Conservation (phyloP, 2,113 vertebrate species). For the Lagenorhynchus albirostris region DNA sequence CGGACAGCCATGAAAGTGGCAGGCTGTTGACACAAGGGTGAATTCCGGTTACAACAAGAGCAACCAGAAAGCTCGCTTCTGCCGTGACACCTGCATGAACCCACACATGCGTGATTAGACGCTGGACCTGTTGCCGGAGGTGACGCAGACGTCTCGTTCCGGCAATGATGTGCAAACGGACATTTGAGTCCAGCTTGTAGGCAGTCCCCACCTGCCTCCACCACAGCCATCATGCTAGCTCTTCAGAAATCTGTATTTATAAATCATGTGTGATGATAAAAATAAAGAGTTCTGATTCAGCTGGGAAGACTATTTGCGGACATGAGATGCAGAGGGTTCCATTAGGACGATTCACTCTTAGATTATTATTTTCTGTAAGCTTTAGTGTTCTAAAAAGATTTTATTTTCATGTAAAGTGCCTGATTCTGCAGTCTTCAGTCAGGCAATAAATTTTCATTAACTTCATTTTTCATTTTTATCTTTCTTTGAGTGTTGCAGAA, state of each 20-base stretch:
- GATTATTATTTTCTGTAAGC: conserved; percentile 69
- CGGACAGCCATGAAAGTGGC: rapidly evolving
- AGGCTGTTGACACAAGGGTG: rapidly evolving
- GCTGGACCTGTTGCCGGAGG: rapidly evolving
- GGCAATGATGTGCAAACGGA: rapidly evolving
- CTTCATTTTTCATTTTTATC: conserved; percentile 75
- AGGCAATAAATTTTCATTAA: conserved; percentile 73
- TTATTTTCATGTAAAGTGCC: conserved; percentile 69
- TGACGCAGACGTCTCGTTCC: rapidly evolving
- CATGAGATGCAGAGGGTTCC: conserved; percentile 30
- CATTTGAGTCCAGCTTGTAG: rapidly evolving
- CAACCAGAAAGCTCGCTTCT: too few relatives aligned
- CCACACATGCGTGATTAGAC: rapidly evolving
- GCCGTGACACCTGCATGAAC: rapidly evolving
- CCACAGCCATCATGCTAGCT: neutral
- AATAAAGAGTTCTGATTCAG: conserved; percentile 24
- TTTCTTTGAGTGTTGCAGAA: conserved; percentile 62
- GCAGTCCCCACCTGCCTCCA: neutral
- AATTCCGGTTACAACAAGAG: neutral
- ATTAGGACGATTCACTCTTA: conserved; percentile 53
- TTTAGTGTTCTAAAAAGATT: conserved; percentile 59
- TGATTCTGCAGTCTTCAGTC: conserved; percentile 67
- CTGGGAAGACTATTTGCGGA: conserved; percentile 52
- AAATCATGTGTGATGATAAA: conserved; percentile 7
- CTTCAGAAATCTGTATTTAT: neutral